Evolutionary conservation across 1,140 invertebrate species (phyloP).

Genomic region (Aethina tumida): DNA sequence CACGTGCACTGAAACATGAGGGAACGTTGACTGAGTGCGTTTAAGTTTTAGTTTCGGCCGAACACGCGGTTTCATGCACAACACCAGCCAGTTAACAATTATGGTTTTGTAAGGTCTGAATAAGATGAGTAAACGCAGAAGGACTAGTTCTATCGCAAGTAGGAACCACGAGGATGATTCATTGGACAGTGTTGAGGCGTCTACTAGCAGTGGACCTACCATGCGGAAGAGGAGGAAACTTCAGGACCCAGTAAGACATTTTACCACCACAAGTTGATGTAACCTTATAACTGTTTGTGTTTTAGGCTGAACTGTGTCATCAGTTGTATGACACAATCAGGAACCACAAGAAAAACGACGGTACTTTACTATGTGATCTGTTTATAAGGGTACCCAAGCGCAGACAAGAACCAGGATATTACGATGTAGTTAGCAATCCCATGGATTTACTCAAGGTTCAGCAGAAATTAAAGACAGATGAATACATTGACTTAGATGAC

Average conservation of each 20-base stretch:
- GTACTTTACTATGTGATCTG: constrained; percentile 79
- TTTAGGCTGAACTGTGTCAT: constrained; percentile 75
- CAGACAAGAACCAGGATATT: constrained; percentile 80
- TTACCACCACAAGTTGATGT: not conserved
- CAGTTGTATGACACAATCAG: constrained; percentile 86
- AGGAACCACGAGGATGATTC: constrained; percentile 49
- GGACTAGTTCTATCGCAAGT: constrained; percentile 55
- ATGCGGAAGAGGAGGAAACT: constrained; percentile 31
- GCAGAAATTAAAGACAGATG: constrained; percentile 92
- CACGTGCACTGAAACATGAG: too few species aligned
- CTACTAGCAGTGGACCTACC: constrained; percentile 27
- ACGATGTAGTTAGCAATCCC: constrained; percentile 84
- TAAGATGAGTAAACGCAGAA: constrained; percentile 34
- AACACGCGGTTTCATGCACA: too few species aligned
- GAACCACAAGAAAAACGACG: constrained; percentile 88
- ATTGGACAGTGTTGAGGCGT: constrained; percentile 30
- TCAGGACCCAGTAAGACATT: constrained; percentile 31
- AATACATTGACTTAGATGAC: constrained; percentile 84
- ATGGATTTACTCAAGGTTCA: constrained; percentile 92
- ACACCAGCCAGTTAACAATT: too few species aligned
- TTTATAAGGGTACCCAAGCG: constrained; percentile 91
- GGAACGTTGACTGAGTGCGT: too few species aligned
- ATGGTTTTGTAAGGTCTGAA: too few species aligned
- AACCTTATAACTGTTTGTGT: constrained; percentile 16
- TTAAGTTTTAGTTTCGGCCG: too few species aligned